phyloP scores from a whole-genome alignment of 2,797 vertebrate genomes.

The Premnoplex brunnescens region DNA sequence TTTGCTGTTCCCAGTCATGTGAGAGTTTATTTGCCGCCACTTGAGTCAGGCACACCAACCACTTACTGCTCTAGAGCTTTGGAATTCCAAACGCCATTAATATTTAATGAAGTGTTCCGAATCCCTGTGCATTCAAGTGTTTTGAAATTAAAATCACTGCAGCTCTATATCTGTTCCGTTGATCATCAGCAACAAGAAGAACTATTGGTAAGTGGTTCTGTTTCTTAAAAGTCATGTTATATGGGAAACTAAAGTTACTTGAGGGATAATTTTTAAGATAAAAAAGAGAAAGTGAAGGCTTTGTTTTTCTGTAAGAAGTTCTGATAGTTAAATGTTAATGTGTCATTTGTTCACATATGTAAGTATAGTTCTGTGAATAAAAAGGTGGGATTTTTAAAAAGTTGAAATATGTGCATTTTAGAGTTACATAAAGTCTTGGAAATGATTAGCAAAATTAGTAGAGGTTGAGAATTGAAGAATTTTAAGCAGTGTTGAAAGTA shows the following conservation, averaged over 20 bases:
- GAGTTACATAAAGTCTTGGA: background rate
- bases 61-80: conserved; percentile 93
- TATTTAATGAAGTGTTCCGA: conserved; percentile 94
- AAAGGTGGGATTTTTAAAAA: background rate
- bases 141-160: conserved; percentile 83
- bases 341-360: accelerated
- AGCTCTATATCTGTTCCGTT: conserved; percentile 89
- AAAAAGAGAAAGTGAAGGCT: background rate
- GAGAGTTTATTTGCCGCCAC: conserved; percentile 89
- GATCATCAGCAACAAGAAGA: conserved; percentile 90
- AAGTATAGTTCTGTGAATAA: background rate
- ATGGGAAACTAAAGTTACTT: background rate
- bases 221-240: background rate
- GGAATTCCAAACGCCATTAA: conserved; percentile 87
- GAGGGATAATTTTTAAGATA: background rate
- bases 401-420: background rate
- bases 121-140: conserved; percentile 85
- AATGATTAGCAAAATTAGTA: background rate
- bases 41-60: conserved; percentile 85
- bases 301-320: background rate
- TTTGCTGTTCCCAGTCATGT: conserved; percentile 82
- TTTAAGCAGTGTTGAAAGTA: background rate
- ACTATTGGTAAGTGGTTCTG: conserved; percentile 82
- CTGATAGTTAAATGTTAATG: background rate
- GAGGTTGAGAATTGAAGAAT: background rate